phyloP scores from a whole-genome alignment of 2,113 vertebrate species.

The Echinops telfairi region DNA sequence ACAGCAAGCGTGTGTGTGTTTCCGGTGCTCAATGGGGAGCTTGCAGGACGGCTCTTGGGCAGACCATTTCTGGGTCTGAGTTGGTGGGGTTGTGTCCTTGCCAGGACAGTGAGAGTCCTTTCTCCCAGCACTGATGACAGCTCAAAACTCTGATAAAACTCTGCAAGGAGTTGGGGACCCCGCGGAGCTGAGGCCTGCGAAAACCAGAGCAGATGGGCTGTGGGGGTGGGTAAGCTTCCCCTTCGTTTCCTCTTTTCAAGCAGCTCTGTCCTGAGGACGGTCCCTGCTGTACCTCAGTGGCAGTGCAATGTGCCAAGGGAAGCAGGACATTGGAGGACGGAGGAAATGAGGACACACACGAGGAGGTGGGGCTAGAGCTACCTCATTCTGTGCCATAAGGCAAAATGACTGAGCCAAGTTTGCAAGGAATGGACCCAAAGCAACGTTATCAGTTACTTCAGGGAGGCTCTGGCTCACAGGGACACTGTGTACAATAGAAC shows the following conservation, averaged over 20 bases:
- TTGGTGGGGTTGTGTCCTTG: conserved; percentile 21
- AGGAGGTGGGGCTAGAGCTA: conserved; percentile 19
- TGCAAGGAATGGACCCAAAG: conserved; percentile 10
- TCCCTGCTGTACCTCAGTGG: background rate
- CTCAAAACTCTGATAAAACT: conserved; percentile 49
- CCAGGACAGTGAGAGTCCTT: background rate
- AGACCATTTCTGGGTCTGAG: background rate
- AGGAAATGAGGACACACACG: background rate
- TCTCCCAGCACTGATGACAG: background rate
- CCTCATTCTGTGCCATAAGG: background rate
- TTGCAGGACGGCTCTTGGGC: background rate
- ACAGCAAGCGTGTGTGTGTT: conserved; percentile 43
- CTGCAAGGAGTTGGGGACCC: background rate
- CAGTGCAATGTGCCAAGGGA: conserved; percentile 12
- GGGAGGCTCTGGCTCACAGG: background rate
- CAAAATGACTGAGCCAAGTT: background rate
- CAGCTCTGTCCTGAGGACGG: conserved; percentile 17
- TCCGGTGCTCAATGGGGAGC: background rate
- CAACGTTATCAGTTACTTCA: background rate
- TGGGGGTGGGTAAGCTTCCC: background rate
- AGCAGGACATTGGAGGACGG: background rate
- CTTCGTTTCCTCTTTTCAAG: background rate
- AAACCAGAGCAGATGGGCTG: conserved; percentile 19
- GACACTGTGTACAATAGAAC: background rate
- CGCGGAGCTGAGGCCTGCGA: background rate